Evolutionary conservation across 2,113 vertebrate species (phyloP), one percentile per base, ranked within the genome.

Genomic region (Tachysurus vachellii): DNA sequence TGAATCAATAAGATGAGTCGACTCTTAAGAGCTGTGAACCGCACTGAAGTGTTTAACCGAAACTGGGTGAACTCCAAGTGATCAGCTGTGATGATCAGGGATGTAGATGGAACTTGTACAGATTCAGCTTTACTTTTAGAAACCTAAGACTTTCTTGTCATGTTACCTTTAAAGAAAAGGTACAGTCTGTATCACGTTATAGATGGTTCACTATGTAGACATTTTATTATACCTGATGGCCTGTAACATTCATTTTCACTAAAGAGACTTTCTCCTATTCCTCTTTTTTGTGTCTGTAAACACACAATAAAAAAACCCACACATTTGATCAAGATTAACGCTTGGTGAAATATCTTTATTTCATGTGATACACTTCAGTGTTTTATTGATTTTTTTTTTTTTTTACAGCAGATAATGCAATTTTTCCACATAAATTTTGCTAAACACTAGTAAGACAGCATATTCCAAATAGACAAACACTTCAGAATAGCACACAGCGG

Each of bases 361-460:
- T 93, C 94, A 94, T 94, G 95, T 95, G 95, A 95, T 95, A 96
- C 95, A 97, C 91, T 95, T 96, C 95, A 95, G 95, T 95, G 92
- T 93, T 92, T 94, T 90, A 90, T 93, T 92, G 91, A 93, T 10
- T 26, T 76, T 76, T n/a, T 50, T 47, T 73, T 94, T 90, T 94
- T 95, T 95, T 95, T 94, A 97, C 96, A 96, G 94, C 96, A 96
- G 95, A 95, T 95, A 95, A 95, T 94, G 95, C 93, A 94, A 96
- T 95, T 95, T 96, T 96, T 95, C 96, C 95, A 97, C 96, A 96
- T 95, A 94, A 95, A 96, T 93, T 93, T 92, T 89, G 95, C 96
- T 96, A 96, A 97, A 97, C 96, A 97, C 96, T 95, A 96, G 93
- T 94, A 95, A 81, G 96, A 96, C 96, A 95, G 95, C 94, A 92